Base-by-base conservation (phyloP, 2,888 invertebrate species). In the Chymomyza amoena region DNA sequence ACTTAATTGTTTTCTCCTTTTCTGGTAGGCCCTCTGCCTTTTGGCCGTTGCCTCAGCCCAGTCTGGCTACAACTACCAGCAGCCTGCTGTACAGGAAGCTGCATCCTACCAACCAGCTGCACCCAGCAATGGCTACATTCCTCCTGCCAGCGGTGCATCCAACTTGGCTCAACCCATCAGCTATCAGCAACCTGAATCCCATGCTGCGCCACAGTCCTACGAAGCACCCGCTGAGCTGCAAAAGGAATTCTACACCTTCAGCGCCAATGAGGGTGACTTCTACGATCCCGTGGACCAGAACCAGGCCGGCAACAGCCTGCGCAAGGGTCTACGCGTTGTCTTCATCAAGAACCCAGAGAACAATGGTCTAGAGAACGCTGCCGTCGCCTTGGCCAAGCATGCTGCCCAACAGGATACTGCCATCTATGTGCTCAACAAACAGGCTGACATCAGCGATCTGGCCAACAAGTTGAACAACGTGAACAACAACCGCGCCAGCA, bases 271-370 rank as follows among this genome's bases (percentile, higher is more conserved):
- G 45, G 77, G 81, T 10, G 90, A 89, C 25, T 87, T 86, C 65
- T 65, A 81, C 0, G 86, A 82, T 13, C 87, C 84, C 0, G 77
- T 71, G 52, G 79, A 78, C 25, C 69, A 77, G 1, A 73, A 89
- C 6, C 79, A 88, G 62, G 64, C 79, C 2, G 69, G 76, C 0
- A 74, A 71, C 45, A 71, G 75, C 10, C 66, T 88, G 16, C 90
- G 87, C 69, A 81, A 77, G 68, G 82, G 78, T 15, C 81, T 91
- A n/a, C 90, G 91, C 20, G 90, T 91, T 10, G 70, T 91, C 25
- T 91, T 91, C 78, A 91, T 91, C 64, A 91, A 90, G 81, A 88
- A 90, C 50, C 91, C 91, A 70, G 90, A 90, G 73, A 79, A 89
- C 68, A 88, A 74, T 15, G 90, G 87, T 9, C 36, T 90, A 13